Base-by-base conservation (phyloP, 2,888 invertebrate species). In the Julus scanicus region DNA sequence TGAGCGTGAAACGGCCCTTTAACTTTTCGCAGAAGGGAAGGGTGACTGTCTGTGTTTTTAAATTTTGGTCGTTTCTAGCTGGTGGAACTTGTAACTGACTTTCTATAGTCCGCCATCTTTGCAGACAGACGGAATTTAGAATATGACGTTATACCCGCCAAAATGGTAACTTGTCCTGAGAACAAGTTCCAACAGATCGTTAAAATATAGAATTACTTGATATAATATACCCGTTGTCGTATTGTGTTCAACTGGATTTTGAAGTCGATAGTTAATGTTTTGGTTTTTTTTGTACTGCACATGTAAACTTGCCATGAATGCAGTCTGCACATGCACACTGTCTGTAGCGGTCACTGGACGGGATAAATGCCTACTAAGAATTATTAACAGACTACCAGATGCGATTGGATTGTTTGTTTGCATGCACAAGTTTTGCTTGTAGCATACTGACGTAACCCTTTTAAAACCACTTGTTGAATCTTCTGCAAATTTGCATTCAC, bases 401-500 rank as follows among this genome's bases (percentile, higher is more conserved):
- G 37, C 80, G 8, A 80, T 80, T 37, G 53, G 3, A 53, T 44
- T 44, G 80, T 80, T 29, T 37, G 80, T 37, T 80, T 9, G 9
- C 29, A 71, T 71, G 29, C 37, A 4, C 13, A 37, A 1, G 15
- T 37, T 80, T 3, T 80, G 37, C 44, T 37, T 80, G 80, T 80
- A 37, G 63, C 63, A 8, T 63, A 29, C 80, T 8, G 11, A 39
- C 37, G 8, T 39, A 15, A 80, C 80, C 80, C 11, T 13, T n/a
- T n/a, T 37, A 80, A 53, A 71, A 80, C 37, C 80, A 80, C 80
- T 80, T 80, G 80, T 80, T 80, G 80, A 80, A 29, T 80, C 80
- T 80, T 80, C 80, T 15, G 80, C 80, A 80, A 11, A 80, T 80
- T 80, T 80, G 80, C 13, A 37, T 37, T 80, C 80, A 29, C 80